Evolutionary conservation across 2,888 invertebrate species (phyloP), one percentile per base, ranked within the genome.

Genomic region (Rhorus exstirpatorius): DNA sequence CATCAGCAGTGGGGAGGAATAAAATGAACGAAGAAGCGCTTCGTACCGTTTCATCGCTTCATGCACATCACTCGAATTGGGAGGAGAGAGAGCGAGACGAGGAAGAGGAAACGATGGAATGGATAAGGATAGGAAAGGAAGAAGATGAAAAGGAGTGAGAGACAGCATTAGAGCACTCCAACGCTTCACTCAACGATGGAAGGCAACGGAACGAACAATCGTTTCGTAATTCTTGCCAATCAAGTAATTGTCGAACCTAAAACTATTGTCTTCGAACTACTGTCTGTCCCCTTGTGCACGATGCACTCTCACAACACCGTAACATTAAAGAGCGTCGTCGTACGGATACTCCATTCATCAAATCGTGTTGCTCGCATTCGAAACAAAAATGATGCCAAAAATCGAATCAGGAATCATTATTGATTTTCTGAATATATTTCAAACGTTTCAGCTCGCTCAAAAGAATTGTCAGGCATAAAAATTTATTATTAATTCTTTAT

Each of bases 191-290:
- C 86, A 86, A 84, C 87, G 83, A 44, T 60, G 65, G 74, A 74
- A 82, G 81, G 68, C 86, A 83, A 78, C 77, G 83, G 82, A 79
- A 80, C 87, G 89, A 89, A 91, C 90, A 90, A 91, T 91, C 89
- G 90, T 84, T 86, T 81, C 85, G 88, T 89, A 89, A 91, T 91
- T 91, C 89, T 90, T 91, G 87, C 91, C 91, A 91, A 92, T 92
- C 92, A 91, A 89, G 87, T 89, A 88, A 92, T 89, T 89, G 89
- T 58, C 58, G 91, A 88, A 87, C 89, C 88, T 91, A 89, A 89
- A 58, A 90, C 91, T 90, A 91, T 91, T 91, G 91, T 91, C 87
- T 61, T 17, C 67, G 17, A n/a, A 19, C n/a, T n/a, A n/a, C n/a
- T n/a, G n/a, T 61, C 19, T 61, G 8, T 21, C 12, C 6, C 10